Evolutionary conservation across 2,113 vertebrate genomes (phyloP).

Genomic region (Microtus montanus): DNA sequence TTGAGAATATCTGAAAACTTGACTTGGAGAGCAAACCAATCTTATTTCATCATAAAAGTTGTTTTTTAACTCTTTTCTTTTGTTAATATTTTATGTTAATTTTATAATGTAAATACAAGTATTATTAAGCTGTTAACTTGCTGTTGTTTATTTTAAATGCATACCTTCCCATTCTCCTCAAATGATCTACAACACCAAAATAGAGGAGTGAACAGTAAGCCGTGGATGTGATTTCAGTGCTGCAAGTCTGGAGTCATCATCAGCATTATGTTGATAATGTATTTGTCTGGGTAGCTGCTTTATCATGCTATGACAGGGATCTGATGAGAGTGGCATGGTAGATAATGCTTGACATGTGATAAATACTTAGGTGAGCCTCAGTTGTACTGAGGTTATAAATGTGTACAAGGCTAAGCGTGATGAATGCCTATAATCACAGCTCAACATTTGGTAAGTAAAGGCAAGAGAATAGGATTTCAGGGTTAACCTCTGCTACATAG

Average conservation of each 20-base stretch:
- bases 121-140: slow-evolving; percentile 36
- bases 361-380: background rate
- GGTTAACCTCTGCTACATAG: background rate
- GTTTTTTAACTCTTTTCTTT: slow-evolving; percentile 57
- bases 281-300: background rate
- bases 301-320: background rate
- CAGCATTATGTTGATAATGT: background rate
- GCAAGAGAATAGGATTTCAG: background rate
- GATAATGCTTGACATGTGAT: background rate
- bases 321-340: background rate
- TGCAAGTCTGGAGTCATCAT: background rate
- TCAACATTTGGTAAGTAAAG: background rate
- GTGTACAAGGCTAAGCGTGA: background rate
- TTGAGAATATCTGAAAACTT: background rate
- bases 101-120: slow-evolving; percentile 37
- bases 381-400: slow-evolving; percentile 32
- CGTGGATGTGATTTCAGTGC: background rate
- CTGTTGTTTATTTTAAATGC: background rate
- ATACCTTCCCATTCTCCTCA: background rate
- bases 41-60: background rate
- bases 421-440: background rate
- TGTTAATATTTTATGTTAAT: slow-evolving; percentile 17
- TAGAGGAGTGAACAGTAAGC: background rate
- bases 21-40: background rate
- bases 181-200: slow-evolving; percentile 13